These are phyloP conservation scores for Actinernus sp. DNA, from an alignment of 92 coral and sea anemone species.

Conservation along the genomic window DNA sequence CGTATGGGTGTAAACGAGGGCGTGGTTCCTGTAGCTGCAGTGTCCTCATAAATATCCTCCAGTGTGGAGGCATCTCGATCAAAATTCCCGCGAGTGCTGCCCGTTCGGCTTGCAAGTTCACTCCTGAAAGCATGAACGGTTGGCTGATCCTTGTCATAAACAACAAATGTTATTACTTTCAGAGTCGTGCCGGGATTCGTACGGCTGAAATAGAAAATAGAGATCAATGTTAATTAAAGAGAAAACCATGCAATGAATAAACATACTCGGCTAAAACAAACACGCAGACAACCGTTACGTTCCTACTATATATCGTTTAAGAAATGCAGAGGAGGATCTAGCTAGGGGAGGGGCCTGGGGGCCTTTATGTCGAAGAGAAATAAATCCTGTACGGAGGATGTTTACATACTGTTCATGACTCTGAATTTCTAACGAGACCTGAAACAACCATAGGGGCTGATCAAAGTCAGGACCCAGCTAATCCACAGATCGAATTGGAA, in stretches of 20 bases:
- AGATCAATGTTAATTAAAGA: too few species aligned
- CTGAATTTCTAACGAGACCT: too few species aligned
- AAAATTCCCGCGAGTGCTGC: not conserved
- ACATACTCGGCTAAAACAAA: not conserved
- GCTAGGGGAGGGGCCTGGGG: too few species aligned
- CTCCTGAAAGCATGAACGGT: conserved; percentile 52
- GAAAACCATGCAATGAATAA: not conserved
- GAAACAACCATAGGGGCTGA: too few species aligned
- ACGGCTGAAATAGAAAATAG: not conserved
- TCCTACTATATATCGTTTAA: not conserved
- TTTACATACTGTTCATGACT: too few species aligned
- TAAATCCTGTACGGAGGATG: too few species aligned
- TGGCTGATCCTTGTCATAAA: conserved; percentile 55
- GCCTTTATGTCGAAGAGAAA: too few species aligned
- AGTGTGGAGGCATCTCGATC: not conserved
- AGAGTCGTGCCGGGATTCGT: conserved; percentile 27
- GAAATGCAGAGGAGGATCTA: too few species aligned
- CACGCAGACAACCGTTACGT: not conserved
- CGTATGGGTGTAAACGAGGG: too few species aligned
- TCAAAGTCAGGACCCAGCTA: too few species aligned
- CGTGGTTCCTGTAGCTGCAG: too few species aligned
- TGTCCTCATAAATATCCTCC: not conserved
- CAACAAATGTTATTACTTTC: conserved; percentile 66
- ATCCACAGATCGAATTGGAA: too few species aligned
- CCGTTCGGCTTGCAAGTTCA: conserved; percentile 12